Evolutionary conservation across 1,140 invertebrate genomes (phyloP).

Genomic region (Drosophila subpulchrella): DNA sequence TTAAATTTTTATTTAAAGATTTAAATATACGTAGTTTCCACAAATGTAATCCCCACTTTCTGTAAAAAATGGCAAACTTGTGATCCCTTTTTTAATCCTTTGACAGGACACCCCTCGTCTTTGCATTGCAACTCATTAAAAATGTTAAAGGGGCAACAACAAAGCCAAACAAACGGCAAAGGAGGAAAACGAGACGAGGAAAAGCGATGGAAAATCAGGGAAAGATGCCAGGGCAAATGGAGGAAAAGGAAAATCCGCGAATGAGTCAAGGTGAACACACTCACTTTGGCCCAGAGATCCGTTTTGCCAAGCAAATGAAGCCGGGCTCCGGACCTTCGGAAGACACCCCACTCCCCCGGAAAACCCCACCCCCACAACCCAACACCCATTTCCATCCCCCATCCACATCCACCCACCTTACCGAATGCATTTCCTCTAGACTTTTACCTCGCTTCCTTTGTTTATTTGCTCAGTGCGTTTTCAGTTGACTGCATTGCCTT

Average conservation of each 20-base stretch:
- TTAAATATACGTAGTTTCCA: neutral
- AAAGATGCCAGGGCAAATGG: slow-evolving; percentile 31
- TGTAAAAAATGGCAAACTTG: slow-evolving; percentile 24
- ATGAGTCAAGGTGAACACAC: slow-evolving; percentile 53
- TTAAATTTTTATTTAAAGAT: neutral
- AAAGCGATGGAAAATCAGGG: slow-evolving; percentile 12
- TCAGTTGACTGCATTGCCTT: slow-evolving; percentile 42
- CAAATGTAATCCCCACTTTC: neutral
- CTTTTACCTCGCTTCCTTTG: slow-evolving; percentile 24
- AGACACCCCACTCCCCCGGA: neutral
- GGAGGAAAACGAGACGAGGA: neutral
- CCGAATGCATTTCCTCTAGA: slow-evolving; percentile 38
- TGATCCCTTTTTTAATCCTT: slow-evolving; percentile 23
- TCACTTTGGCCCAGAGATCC: slow-evolving; percentile 29
- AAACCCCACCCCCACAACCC: neutral
- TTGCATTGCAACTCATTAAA: slow-evolving; percentile 60
- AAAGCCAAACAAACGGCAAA: slow-evolving; percentile 35
- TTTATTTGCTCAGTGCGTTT: slow-evolving; percentile 46
- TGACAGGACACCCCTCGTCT: slow-evolving; percentile 24
- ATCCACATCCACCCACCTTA: neutral
- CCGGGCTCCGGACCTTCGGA: slow-evolving; percentile 7
- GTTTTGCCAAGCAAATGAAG: slow-evolving; percentile 36
- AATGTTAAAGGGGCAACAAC: slow-evolving; percentile 44
- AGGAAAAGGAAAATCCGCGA: slow-evolving; percentile 39
- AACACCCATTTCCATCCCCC: neutral